Base-by-base conservation (phyloP, 2,113 vertebrate genomes). In the Dissostichus mawsoni region DNA sequence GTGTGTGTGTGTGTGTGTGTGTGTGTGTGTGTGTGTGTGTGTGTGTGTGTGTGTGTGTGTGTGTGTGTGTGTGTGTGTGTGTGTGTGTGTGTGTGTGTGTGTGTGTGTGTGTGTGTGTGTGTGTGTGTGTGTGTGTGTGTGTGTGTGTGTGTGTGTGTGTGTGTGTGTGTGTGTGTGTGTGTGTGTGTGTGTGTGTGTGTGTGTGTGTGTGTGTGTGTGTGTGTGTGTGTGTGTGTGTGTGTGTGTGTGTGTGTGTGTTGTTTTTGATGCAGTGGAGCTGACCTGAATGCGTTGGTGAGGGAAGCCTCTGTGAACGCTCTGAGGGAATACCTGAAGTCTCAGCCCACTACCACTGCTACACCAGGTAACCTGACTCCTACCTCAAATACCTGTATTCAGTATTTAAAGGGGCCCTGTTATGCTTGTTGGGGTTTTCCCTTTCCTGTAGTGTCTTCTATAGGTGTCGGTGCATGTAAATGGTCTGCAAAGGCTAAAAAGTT, bases 231-330 rank as follows among this genome's bases (percentile, higher is more conserved):
- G 13, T 50, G 47, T 48, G 47, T 51, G 51, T 52, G 18, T 17
- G 16, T 11, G 33, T 11, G 8, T 48, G 25, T 36, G 9, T n/a
- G 9, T 52, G 48, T 69, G 13, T 45, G 69, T 48, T n/a, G 36
- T 20, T 52, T 83, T n/a, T 81, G 61, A 3, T 71, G 4, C 74
- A 99, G 98, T 61, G 98, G 97, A 1, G 97, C 97, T 20, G 98
- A 99, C 79, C 96, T 99, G 86, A 96, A 96, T 0, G 98, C 98
- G 3, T 87, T 99, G 0, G 96, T 99, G 51, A 96, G 97, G 16
- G 98, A 99, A 92, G 98, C 98, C 8, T 98, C 97, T 1, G 6
- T 99, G 6, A 96, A 94, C 0, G 97, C 97, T 20, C 89, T 99
- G 87, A 96, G 95, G 83, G 88, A 70, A 58, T 74, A 91, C 72